These are phyloP conservation scores for Rhagophthalmus giganteus DNA, from an alignment of 2,888 invertebrate genomes.

Conservation along the genomic window DNA sequence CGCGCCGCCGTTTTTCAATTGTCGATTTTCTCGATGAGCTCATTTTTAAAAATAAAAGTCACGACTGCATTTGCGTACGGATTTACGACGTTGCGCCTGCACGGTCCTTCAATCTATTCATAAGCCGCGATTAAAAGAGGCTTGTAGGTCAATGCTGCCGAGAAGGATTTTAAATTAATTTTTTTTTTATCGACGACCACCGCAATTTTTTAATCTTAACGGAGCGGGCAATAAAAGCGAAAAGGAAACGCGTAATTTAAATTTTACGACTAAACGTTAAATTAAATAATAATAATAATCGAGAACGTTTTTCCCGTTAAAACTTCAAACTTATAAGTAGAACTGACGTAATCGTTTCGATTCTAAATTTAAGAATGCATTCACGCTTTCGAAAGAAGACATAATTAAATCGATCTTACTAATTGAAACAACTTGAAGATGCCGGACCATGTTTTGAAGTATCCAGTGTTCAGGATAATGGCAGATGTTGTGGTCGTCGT, in stretches of 20 bases:
- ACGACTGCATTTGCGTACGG: background rate
- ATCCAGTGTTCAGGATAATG: constrained; percentile 79
- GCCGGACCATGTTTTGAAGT: constrained; percentile 77
- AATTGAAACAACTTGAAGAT: constrained; percentile 79
- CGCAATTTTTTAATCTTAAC: too few species aligned
- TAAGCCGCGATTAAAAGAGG: constrained; percentile 4
- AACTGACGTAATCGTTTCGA: constrained; percentile 21
- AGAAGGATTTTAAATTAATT: constrained; percentile 1
- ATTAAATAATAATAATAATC: background rate
- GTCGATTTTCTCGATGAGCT: too few species aligned
- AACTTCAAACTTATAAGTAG: constrained; percentile 4
- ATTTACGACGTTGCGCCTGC: too few species aligned
- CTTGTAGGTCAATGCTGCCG: constrained; percentile 16
- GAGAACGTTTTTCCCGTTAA: background rate
- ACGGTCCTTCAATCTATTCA: constrained; percentile 8
- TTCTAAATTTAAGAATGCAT: constrained; percentile 18
- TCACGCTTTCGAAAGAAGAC: constrained; percentile 1
- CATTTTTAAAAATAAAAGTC: too few species aligned
- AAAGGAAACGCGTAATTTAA: background rate
- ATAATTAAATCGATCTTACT: constrained; percentile 58
- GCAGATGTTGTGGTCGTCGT: constrained; percentile 76
- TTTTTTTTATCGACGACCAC: too few species aligned
- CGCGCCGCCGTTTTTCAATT: too few species aligned
- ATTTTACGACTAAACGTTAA: background rate
- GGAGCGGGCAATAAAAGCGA: background rate